Evolutionary conservation across 2,113 vertebrate genomes (phyloP), one percentile per base, ranked within the genome.

Genomic region (Poeciliopsis occidentalis): DNA sequence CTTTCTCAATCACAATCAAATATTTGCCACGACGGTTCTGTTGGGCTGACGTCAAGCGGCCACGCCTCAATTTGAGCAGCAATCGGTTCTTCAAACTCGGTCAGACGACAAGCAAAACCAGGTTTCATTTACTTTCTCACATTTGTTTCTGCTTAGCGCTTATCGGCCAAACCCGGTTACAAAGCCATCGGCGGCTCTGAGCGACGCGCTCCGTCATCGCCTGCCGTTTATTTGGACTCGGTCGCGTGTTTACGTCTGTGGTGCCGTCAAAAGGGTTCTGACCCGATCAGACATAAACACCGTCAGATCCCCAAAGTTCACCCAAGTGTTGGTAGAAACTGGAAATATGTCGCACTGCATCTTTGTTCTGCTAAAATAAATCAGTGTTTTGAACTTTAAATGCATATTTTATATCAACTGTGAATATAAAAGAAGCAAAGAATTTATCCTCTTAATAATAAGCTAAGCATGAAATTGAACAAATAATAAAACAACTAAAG

Each of bases 1-100:
- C 71, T 74, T 73, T 84, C 80, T 83, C 79, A 84, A 86, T 87
- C 84, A 72, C 73, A 84, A 76, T 86, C 82, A 82, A 85, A 87
- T 41, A 41, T 41, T 41, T 3, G 37, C 37, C 12, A 0, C 37
- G 1, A 8, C 32, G 34, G 34, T 37, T 37, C 34, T 37, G 34
- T 12, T 37, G 2, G 34, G 34, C 34, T 37, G 34, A 37, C 34
- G 34, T 37, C 64, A 66, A 60, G 63, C 39, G 26, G 83, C 76
- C 79, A 73, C 83, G 27, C 73, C 71, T 82, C 77, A 72, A 73
- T 87, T 89, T 76, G 71, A 69, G 85, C 73, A 82, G 81, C 44
- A 57, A 41, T 67, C 37, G 22, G 73, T 75, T 15, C 12, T 73
- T 39, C 37, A 24, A 41, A 47, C 44, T 22, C 27, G 15, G 26